Conservation (phyloP, 2,888 invertebrate genomes). For the Helleia helle region DNA sequence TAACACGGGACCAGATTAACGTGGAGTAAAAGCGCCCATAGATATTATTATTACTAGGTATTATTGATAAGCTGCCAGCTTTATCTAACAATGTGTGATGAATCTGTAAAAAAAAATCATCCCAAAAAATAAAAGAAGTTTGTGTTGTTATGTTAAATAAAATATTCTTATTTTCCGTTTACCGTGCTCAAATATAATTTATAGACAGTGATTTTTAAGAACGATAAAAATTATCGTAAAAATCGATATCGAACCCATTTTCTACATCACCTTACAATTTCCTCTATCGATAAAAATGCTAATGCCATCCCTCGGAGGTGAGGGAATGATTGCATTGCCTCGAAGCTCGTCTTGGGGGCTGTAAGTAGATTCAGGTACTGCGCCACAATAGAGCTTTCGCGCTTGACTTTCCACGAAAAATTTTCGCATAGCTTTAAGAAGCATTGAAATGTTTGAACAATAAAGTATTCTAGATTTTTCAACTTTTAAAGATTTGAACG, state of each 20-base stretch:
- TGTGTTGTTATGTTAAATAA: too few relatives aligned
- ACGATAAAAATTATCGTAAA: conserved; percentile 14
- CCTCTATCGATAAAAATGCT: conserved; percentile 65
- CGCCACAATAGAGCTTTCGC: conserved; percentile 27
- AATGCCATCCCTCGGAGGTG: conserved; percentile 49
- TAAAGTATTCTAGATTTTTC: not conserved
- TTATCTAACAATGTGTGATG: too few relatives aligned
- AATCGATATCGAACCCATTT: conserved; percentile 33
- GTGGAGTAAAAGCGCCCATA: too few relatives aligned
- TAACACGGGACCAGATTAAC: too few relatives aligned
- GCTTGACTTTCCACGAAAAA: conserved; percentile 24
- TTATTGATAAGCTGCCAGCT: too few relatives aligned
- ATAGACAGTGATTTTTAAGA: conserved; percentile 4
- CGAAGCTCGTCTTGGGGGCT: conserved; percentile 30
- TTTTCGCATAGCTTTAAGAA: conserved; percentile 12
- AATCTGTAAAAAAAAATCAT: too few relatives aligned
- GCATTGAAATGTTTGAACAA: conserved; percentile 5
- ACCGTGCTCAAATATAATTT: too few relatives aligned
- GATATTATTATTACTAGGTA: too few relatives aligned
- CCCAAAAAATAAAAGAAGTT: too few relatives aligned
- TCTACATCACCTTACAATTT: conserved; percentile 32
- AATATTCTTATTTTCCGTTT: not conserved
- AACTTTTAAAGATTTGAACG: too few relatives aligned
- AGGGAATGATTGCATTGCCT: conserved; percentile 56
- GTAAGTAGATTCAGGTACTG: conserved; percentile 29